phyloP scores from a whole-genome alignment of 1,140 invertebrate species.

The Ceratitis capitata region DNA sequence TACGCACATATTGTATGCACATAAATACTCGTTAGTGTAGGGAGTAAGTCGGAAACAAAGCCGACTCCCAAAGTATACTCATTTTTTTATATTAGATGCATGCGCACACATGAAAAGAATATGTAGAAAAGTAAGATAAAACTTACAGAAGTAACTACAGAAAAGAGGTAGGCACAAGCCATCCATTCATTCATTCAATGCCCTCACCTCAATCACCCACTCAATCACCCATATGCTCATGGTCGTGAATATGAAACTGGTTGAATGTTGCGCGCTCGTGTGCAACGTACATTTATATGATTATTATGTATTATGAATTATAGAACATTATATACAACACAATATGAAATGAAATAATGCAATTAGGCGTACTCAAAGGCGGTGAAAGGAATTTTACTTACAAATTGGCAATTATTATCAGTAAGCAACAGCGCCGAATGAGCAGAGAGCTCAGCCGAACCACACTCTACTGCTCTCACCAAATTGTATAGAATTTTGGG shows the following conservation, averaged over 20 bases:
- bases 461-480: neutral
- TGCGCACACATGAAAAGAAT: constrained; percentile 10
- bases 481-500: neutral
- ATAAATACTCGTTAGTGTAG: neutral
- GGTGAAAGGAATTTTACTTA: constrained; percentile 7
- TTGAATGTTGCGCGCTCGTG: no score
- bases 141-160: neutral
- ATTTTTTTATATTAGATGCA: no score
- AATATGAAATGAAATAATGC: constrained; percentile 28
- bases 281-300: neutral
- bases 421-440: neutral
- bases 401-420: constrained; percentile 35
- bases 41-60: neutral
- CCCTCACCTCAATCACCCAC: neutral
- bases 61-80: no score
- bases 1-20: neutral
- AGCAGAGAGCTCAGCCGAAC: neutral
- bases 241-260: no score
- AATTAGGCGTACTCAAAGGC: constrained; percentile 13
- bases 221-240: neutral
- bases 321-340: neutral
- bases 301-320: constrained; percentile 24
- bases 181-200: neutral
- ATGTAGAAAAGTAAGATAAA: neutral
- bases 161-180: neutral